phyloP scores from a whole-genome alignment of 2,888 invertebrate genomes.

The Leptinotarsa rubiginosa region DNA sequence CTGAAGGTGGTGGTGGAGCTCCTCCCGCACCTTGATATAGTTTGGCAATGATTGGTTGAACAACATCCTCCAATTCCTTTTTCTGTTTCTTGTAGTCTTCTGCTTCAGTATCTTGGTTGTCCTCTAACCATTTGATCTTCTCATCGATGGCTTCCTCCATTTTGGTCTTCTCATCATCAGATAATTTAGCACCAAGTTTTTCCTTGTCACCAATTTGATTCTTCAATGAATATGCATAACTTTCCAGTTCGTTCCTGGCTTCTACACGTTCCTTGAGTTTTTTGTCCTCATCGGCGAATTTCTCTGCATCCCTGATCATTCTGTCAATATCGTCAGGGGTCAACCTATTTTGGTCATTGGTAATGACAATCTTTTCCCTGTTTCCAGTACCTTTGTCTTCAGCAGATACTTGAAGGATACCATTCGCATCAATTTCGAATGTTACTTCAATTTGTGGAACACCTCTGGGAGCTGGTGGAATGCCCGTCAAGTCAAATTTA shows the following conservation, averaged over 20 bases:
- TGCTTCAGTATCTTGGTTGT: slow-evolving; percentile 91
- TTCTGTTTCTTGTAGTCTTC: slow-evolving; percentile 91
- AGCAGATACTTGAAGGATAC: slow-evolving; percentile 95
- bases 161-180: slow-evolving; percentile 91
- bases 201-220: slow-evolving; percentile 93
- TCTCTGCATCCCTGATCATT: slow-evolving; percentile 99
- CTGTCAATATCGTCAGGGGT: slow-evolving; percentile 98
- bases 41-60: slow-evolving; percentile 97
- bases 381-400: slow-evolving; percentile 99
- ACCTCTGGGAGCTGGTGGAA: slow-evolving; percentile 93
- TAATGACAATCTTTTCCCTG: slow-evolving; percentile 98
- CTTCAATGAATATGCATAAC: slow-evolving; percentile 97
- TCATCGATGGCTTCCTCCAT: slow-evolving; percentile 97
- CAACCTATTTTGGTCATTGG: slow-evolving; percentile 95
- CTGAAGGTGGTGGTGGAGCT: slow-evolving; percentile 77
- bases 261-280: slow-evolving; percentile 96
- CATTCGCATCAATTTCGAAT: slow-evolving; percentile 94
- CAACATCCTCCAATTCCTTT: slow-evolving; percentile 94
- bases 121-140: slow-evolving; percentile 97
- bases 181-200: slow-evolving; percentile 80
- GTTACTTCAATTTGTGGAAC: slow-evolving; percentile 96
- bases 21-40: slow-evolving; percentile 91
- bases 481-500: slow-evolving; percentile 97
- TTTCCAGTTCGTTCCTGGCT: slow-evolving; percentile 95
- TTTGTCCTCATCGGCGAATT: slow-evolving; percentile 99